Evolutionary conservation across 2,888 invertebrate genomes (phyloP).

Genomic region (Zhuqinia jingwanae): DNA sequence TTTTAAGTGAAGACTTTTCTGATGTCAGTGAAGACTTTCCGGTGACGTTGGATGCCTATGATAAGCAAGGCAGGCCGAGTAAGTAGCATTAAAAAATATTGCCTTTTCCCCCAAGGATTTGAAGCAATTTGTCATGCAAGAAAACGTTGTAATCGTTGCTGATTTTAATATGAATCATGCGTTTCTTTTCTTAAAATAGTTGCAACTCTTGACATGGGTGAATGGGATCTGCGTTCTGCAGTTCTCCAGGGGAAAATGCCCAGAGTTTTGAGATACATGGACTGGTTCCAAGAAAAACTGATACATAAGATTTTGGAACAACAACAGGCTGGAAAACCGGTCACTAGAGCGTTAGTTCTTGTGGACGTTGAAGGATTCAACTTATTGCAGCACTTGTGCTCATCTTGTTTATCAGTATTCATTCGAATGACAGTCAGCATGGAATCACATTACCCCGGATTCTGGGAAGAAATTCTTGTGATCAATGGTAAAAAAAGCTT

Average conservation of each 20-base stretch:
- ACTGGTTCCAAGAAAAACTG: slow-evolving; percentile 27
- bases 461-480: slow-evolving; percentile 31
- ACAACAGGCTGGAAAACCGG: slow-evolving; percentile 41
- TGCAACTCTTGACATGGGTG: slow-evolving; percentile 31
- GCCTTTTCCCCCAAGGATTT: too few species aligned
- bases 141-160: background rate
- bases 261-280: slow-evolving; percentile 36
- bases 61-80: slow-evolving; percentile 57
- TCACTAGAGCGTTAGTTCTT: slow-evolving; percentile 30
- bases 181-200: slow-evolving; percentile 42
- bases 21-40: slow-evolving; percentile 52
- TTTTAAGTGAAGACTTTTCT: slow-evolving; percentile 40
- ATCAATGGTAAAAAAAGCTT: slow-evolving; percentile 33
- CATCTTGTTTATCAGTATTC: slow-evolving; percentile 24
- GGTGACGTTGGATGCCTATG: background rate
- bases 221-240: slow-evolving; percentile 45
- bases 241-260: slow-evolving; percentile 34
- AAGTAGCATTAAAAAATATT: background rate
- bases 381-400: slow-evolving; percentile 29
- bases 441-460: slow-evolving; percentile 14
- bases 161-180: background rate
- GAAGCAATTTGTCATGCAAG: too few species aligned
- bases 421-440: background rate
- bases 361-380: slow-evolving; percentile 51
- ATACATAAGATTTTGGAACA: slow-evolving; percentile 30